Conservation (phyloP, 2,888 invertebrate genomes). For the Pheosia tremula region DNA sequence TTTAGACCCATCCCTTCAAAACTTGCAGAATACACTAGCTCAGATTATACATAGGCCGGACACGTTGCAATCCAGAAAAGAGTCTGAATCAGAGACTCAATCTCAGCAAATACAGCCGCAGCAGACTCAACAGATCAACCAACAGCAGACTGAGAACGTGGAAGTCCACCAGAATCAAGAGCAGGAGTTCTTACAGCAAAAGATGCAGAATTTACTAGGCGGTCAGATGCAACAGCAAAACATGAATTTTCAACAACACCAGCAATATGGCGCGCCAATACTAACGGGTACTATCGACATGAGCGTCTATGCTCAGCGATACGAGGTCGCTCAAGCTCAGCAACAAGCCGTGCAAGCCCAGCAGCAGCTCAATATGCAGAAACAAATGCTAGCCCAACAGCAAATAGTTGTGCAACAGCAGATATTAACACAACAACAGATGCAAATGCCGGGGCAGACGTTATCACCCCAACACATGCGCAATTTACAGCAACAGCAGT, state of each 20-base stretch:
- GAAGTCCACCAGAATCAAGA: slow-evolving; percentile 53
- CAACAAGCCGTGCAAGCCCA: slow-evolving; percentile 76
- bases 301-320: slow-evolving; percentile 68
- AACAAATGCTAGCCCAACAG: slow-evolving; percentile 77
- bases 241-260: slow-evolving; percentile 61
- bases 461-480: slow-evolving; percentile 74
- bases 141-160: slow-evolving; percentile 49
- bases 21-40: slow-evolving; percentile 73
- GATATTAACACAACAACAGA: slow-evolving; percentile 70
- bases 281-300: slow-evolving; percentile 64
- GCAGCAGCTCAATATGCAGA: slow-evolving; percentile 77
- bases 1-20: slow-evolving; percentile 81
- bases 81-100: slow-evolving; percentile 70
- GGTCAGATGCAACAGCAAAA: slow-evolving; percentile 67
- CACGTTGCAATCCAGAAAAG: slow-evolving; percentile 68
- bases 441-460: slow-evolving; percentile 77
- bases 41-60: slow-evolving; percentile 80
- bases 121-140: slow-evolving; percentile 38
- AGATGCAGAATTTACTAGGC: slow-evolving; percentile 64
- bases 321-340: slow-evolving; percentile 77
- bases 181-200: slow-evolving; percentile 55
- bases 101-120: slow-evolving; percentile 53
- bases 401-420: slow-evolving; percentile 80
- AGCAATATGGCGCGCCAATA: slow-evolving; percentile 65
- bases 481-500: slow-evolving; percentile 79